Evolutionary conservation across 2,797 vertebrate species (phyloP), one percentile per base, ranked within the genome.

Genomic region (Mareca penelope): DNA sequence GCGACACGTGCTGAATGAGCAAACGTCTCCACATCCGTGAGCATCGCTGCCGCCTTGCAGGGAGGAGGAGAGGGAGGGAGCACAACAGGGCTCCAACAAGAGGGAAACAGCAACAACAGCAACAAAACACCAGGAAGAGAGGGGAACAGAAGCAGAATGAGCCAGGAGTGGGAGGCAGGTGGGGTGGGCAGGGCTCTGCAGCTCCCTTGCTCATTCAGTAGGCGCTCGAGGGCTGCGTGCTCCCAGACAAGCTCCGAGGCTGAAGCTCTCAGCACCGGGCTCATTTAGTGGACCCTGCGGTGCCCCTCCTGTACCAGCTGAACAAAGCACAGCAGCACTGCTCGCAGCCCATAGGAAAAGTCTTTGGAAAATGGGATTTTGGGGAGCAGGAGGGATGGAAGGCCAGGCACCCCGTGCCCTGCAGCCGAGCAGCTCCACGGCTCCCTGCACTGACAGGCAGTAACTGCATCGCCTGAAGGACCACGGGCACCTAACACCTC

Each of bases 21-120:
- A 84, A 90, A 33, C 2, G 0, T 33, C 46, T 50, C 56, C 17
- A 16, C 4, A 2, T 22, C 12, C 0, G 0, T 28, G 56, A 46
- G 40, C 12, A 40, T 24, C 1, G 0, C 65, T 6, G 19, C 28
- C 48, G 35, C 61, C 76, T 57, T 4, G 0, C 55, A 52, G 50
- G 24, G 24, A 52, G 50, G 50, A 52, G 50, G 28, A 56, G 26
- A 24, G 37, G 24, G 12, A 46, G 15, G n/a, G 69, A 65, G n/a
- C 46, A 52, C 1, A 0, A 21, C 37, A 37, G 21, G 8, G 33
- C 21, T 52, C 50, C 50, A 15, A 52, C 24, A 26, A 9, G 50
- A 52, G 50, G 35, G 21, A 26, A 37, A 31, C 13, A 39, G 14
- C 37, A 21, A 53, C 29, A 18, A 29, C 28, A 55, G 31, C 44